These are phyloP conservation scores for Pogonocherus hispidulus DNA, from an alignment of 2,888 invertebrate species.

Conservation along the genomic window DNA sequence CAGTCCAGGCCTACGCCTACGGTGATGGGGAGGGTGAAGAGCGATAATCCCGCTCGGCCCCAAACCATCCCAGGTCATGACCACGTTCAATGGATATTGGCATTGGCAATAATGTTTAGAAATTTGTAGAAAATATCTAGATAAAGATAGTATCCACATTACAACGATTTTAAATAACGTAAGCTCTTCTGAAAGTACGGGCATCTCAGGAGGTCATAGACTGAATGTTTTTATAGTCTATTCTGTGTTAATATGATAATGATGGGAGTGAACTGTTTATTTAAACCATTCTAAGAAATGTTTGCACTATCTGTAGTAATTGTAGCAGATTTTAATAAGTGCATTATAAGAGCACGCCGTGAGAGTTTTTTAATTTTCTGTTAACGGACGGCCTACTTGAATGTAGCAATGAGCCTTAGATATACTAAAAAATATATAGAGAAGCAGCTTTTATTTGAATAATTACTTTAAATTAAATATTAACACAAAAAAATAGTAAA, in stretches of 20 bases:
- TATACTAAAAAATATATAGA: no score
- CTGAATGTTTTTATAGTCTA: not conserved
- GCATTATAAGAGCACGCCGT: conserved; percentile 1
- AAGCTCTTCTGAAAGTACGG: not conserved
- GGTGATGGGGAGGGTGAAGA: no score
- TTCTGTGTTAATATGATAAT: not conserved
- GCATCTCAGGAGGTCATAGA: not conserved
- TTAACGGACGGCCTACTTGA: conserved; percentile 9
- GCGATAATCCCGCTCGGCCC: no score
- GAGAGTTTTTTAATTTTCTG: conserved; percentile 9
- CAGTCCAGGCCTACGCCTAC: no score
- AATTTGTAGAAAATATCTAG: no score
- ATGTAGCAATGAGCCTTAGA: no score
- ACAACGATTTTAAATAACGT: not conserved
- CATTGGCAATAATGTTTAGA: no score
- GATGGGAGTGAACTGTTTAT: conserved; percentile 4
- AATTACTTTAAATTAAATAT: no score
- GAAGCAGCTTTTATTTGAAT: no score
- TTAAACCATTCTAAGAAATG: not conserved
- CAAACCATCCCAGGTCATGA: no score
- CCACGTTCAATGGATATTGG: no score
- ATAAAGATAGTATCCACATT: not conserved
- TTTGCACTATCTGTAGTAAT: not conserved
- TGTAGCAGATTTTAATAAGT: conserved; percentile 7
- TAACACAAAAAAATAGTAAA: no score